Evolutionary conservation across 2,888 invertebrate species (phyloP).

Genomic region (Pheosia gnoma): DNA sequence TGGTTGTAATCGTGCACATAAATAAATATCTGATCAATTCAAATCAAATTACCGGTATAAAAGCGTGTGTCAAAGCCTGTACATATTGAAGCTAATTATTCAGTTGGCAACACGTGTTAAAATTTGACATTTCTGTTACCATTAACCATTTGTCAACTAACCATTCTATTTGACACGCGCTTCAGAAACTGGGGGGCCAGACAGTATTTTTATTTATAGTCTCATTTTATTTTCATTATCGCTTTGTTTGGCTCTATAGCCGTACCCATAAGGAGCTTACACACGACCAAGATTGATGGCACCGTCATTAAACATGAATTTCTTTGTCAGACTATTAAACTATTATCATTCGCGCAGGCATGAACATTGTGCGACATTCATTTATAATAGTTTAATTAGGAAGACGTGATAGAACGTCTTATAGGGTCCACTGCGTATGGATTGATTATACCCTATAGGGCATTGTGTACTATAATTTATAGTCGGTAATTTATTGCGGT

Average conservation of each 20-base stretch:
- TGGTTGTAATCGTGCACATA: too few relatives aligned
- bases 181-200: too few relatives aligned
- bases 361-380: conserved; percentile 23
- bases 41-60: too few relatives aligned
- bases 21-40: too few relatives aligned
- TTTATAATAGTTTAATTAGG: conserved; percentile 24
- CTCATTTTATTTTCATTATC: conserved; percentile 2
- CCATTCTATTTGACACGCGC: too few relatives aligned
- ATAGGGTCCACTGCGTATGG: conserved; percentile 4
- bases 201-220: too few relatives aligned
- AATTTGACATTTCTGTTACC: too few relatives aligned
- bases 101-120: too few relatives aligned
- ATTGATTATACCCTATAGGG: conserved; percentile 15
- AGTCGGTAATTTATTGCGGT: not conserved
- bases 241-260: conserved; percentile 5
- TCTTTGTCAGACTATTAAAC: conserved; percentile 3
- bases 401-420: conserved; percentile 19
- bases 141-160: too few relatives aligned
- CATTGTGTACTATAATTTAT: not conserved
- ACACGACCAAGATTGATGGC: conserved; percentile 23
- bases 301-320: conserved; percentile 13
- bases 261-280: conserved; percentile 12
- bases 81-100: too few relatives aligned
- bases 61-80: too few relatives aligned
- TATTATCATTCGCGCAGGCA: conserved; percentile 4